Evolutionary conservation across 1,140 invertebrate genomes (phyloP), one percentile per base, ranked within the genome.

Genomic region (Vanessa atalanta): DNA sequence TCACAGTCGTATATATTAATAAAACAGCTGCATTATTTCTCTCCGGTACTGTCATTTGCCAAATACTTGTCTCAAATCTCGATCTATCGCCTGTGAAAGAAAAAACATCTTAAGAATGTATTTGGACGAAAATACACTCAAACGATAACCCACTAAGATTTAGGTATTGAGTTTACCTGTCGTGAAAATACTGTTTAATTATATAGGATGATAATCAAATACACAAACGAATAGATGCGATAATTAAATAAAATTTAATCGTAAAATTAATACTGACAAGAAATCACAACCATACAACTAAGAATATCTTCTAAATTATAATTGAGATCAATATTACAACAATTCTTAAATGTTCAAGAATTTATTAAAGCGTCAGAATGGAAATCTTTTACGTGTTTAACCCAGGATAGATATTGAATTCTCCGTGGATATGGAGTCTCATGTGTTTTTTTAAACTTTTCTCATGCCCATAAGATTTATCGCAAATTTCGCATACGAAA

Each of bases 401-500:
- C 83, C 93, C 94, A 31, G 79, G 81, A n/a, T 92, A 89, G 48
- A 93, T 93, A 65, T 88, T 89, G 48, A 51, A 78, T 15, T 92
- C 87, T 50, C 87, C 88, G 61, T 95, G 94, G 20, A 94, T 95
- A 61, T 89, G 87, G 9, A 79, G 66, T 76, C 94, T 94, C 72
- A 95, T 92, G 79, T 96, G 95, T 53, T 95, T 93, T 66, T 95
- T 94, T 92, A 96, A 94, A 76, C 94, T 95, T 79, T 96, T 95
- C 76, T 95, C 94, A 61, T 95, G 93, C 4, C 94, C 95, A 85
- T 95, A 96, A 11, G 93, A 83, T 65, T 95, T 93, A 31, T 93
- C 88, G 78, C 95, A 96, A 9, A 94, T 79, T 23, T 79, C 77
- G 75, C 94, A 95, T 1, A 91, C 81, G 70, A 93, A 94, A n/a